phyloP scores from a whole-genome alignment of 2,797 vertebrate genomes.

The Acanthurus tractus region DNA sequence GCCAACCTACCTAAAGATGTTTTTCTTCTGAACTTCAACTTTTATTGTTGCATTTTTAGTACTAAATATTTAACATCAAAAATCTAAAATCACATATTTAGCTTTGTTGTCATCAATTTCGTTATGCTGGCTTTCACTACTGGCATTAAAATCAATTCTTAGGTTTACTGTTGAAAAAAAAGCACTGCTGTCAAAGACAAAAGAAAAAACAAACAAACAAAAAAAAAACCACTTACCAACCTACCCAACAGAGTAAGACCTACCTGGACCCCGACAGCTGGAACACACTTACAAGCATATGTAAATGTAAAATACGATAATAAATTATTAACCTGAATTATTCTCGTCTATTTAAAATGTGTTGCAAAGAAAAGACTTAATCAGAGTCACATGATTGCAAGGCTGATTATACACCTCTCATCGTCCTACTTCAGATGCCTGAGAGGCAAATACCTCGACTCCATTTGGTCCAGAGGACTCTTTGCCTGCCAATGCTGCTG shows the following conservation, averaged over 20 bases:
- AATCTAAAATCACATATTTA: background rate
- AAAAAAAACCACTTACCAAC: background rate
- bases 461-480: constrained; percentile 69
- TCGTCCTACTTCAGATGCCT: constrained; percentile 69
- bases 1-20: background rate
- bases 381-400: constrained; percentile 25
- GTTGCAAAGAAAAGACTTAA: constrained; percentile 14
- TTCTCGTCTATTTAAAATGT: constrained; percentile 3
- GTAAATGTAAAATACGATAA: background rate
- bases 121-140: background rate
- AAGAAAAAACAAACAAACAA: background rate
- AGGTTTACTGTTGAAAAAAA: background rate
- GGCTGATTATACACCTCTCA: constrained; percentile 43
- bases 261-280: background rate
- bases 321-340: background rate
- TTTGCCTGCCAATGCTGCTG: constrained; percentile 68
- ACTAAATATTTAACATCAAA: background rate
- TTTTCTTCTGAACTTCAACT: background rate
- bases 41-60: background rate
- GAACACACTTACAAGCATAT: background rate
- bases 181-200: background rate
- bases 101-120: background rate
- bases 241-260: background rate
- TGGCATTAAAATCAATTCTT: background rate
- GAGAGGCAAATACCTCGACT: constrained; percentile 83